These are phyloP conservation scores for Anhinga rufa DNA, from an alignment of 2,113 vertebrate genomes.

Conservation along the genomic window DNA sequence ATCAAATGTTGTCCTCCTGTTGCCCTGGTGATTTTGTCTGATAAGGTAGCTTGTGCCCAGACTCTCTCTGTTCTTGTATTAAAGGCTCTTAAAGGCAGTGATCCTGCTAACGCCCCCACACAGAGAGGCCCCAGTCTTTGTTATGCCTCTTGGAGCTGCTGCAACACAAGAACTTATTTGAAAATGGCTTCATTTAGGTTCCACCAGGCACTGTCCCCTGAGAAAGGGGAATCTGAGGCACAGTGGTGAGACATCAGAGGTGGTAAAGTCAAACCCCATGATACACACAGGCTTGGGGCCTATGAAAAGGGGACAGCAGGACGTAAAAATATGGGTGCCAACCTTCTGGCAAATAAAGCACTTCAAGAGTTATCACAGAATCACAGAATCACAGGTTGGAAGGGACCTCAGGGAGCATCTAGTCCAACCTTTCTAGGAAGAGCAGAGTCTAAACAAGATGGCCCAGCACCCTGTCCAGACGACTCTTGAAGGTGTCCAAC, in stretches of 20 bases:
- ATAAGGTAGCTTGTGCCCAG: neutral
- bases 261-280: neutral
- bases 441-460: too few species aligned
- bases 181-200: neutral
- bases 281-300: neutral
- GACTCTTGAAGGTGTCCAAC: too few species aligned
- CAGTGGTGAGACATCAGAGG: neutral
- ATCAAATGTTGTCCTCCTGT: neutral
- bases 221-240: neutral
- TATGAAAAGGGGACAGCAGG: neutral
- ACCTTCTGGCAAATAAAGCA: neutral
- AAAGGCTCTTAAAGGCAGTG: neutral
- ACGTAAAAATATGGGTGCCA: neutral
- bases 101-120: neutral
- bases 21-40: neutral
- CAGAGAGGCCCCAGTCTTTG: accelerated
- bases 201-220: neutral
- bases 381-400: too few species aligned
- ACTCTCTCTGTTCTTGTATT: neutral
- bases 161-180: neutral
- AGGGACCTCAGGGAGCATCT: too few species aligned
- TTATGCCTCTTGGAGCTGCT: neutral
- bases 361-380: too few species aligned
- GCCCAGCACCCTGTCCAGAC: too few species aligned
- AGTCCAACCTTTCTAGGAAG: too few species aligned